Base-by-base conservation (phyloP, 2,888 invertebrate species). In the Platynereis dumerilii region DNA sequence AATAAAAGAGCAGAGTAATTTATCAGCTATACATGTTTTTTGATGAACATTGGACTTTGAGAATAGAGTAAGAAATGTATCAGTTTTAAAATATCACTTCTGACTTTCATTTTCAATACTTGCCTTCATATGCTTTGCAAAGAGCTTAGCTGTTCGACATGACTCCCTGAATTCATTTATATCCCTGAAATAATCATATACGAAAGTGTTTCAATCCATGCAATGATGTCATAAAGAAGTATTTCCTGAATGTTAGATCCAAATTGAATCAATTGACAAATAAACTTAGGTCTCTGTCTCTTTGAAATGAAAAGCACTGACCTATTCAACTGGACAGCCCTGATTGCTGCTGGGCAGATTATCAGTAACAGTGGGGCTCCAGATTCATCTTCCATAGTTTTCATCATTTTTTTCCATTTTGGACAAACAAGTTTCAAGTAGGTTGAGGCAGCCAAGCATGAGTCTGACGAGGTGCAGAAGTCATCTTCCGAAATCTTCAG, bases 81-180 rank as follows among this genome's bases (percentile, higher is more conserved):
- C 34, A 5, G 5, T 34, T 34, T 34, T 34, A 12, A 12, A 34
- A 34, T 34, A 7, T n/a, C n/a, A n/a, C n/a, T n/a, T n/a, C n/a
- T n/a, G n/a, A n/a, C n/a, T n/a, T n/a, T n/a, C n/a, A n/a, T 34
- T 34, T 34, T 34, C 34, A 34, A 12, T 34, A 66, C 68, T 62
- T 73, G 79, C 80, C 76, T 81, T 81, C 71, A 80, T 77, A 65
- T 81, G 80, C 67, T 81, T 81, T 17, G 79, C 79, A 75, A 81
- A 80, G 45, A 81, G 63, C 67, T 81, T 81, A 22, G 78, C 80
- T 68, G 74, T 74, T 72, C 75, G 76, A 55, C 78, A 77, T 10
- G 74, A 70, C 26, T 74, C 74, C 48, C 75, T 75, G 64, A 80
- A 80, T 17, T 74, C 73, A 59, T 74, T 70, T 29, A 79, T 70